These are phyloP conservation scores for Varanus salvator DNA, from an alignment of 2,113 vertebrate genomes.

Conservation along the genomic window DNA sequence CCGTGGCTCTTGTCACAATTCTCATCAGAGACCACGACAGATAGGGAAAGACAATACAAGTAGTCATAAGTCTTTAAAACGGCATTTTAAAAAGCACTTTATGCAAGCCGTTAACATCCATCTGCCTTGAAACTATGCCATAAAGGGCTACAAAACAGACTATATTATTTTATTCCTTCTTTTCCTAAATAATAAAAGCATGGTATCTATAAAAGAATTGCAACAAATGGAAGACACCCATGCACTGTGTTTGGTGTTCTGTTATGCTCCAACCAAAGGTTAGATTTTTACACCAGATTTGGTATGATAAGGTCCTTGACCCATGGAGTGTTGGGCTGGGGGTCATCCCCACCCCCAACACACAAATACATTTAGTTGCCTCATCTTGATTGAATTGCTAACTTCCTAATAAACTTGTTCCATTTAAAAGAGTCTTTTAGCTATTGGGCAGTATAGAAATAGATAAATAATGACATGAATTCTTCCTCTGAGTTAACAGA, in stretches of 20 bases:
- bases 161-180: conserved; percentile 50
- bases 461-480: too few relatives aligned
- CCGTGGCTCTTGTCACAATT: background rate
- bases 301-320: background rate
- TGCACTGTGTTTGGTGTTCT: background rate
- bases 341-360: too few relatives aligned
- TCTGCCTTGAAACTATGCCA: conserved; percentile 51
- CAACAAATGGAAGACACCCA: background rate
- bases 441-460: too few relatives aligned
- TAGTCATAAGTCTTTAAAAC: conserved; percentile 46
- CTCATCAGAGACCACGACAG: background rate
- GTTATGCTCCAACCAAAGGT: background rate
- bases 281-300: background rate
- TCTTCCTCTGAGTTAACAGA: too few relatives aligned
- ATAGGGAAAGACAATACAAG: conserved; percentile 37
- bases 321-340: too few relatives aligned
- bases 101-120: conserved; percentile 55
- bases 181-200: conserved; percentile 42
- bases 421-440: too few relatives aligned
- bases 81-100: conserved; percentile 55
- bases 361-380: background rate
- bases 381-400: too few relatives aligned
- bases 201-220: conserved; percentile 10
- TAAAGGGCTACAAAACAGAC: conserved; percentile 52
- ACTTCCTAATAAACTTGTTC: too few relatives aligned